Base-by-base conservation (phyloP, 2,888 invertebrate species). In the Nymphalis urticae region DNA sequence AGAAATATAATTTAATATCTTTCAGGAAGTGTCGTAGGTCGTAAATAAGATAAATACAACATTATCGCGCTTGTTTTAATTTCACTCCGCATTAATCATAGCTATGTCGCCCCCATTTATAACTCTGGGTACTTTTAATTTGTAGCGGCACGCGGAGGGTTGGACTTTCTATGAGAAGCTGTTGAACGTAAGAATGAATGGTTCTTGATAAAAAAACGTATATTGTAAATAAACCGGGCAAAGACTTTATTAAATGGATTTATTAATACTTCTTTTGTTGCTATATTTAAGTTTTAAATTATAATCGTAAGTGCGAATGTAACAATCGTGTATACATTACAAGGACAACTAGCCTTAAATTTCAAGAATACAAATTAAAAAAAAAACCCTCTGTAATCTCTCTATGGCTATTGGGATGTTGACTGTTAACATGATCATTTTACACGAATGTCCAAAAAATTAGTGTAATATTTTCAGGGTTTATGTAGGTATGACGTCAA, bases 51-150 rank as follows among this genome's bases (percentile, higher is more conserved):
- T 88, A 90, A 86, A 84, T 87, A 83, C 81, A 80, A 84, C 86
- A 87, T 89, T 91, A 92, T 92, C 91, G 85, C 83, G 79, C 54
- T 85, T 85, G 85, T 90, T 90, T 92, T 92, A 90, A 92, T 91
- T 91, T 88, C 86, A 77, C 80, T 78, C 63, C 68, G 78, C 90
- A 92, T 92, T 92, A 85, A 92, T 92, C 92, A 91, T 90, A 77
- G 77, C 78, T 78, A 75, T 77, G 82, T 80, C 84, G 82, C 79
- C 75, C 81, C 83, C 82, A 76, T 85, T 84, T 78, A 80, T 81
- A 77, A 76, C 73, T 74, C 74, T 77, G 80, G 80, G 64, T 77
- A 77, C 75, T 83, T 86, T 85, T 87, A 87, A 88, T 87, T 87
- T 86, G 80, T 76, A 75, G 72, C 76, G 62, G 73, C 77, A 64